Evolutionary conservation across 2,888 invertebrate genomes (phyloP), one percentile per base, ranked within the genome.

Genomic region (Lottia scabra): DNA sequence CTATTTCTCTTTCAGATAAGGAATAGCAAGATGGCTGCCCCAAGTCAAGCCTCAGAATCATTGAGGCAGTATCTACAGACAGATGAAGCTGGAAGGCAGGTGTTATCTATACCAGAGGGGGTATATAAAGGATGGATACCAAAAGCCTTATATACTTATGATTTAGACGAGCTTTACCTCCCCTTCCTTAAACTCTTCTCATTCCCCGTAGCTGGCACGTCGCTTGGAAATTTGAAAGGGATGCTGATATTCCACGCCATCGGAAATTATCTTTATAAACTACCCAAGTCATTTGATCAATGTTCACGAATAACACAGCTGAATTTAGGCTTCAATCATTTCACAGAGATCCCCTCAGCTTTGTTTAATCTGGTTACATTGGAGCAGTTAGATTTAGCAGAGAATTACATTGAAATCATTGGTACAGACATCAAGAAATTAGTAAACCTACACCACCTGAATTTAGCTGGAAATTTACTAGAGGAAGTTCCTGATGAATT

Each of bases 81-180:
- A 16, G 78, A 78, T 46, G 75, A 73, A 0, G 79, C 83, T 48
- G 83, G 81, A 3, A 68, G 71, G 23, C 74, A 74, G 30, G 69
- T 71, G 1, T 77, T 84, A 30, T n/a, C 67, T n/a, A 81, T 86
- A 2, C 83, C 84, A 2, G 85, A 84, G 64, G 86, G 86, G 10
- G 78, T 82, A 1, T 86, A 80, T 75, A 83, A 82, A 68, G 85
- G 86, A 67, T 86, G 86, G 86, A 80, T 86, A 12, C 86, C 86
- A 6, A 75, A 82, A 64, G 77, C 77, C 44, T 75, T 86, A 19
- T 86, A 85, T 74, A 80, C 81, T 26, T 80, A 81, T 71, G 72
- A 78, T 8, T 76, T 84, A 56, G 75, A 80, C 12, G 77, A 81
- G 63, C 79, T 86, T 15, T 76, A 78, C 46, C 76, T 86, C 15